Conservation (phyloP, 2,113 vertebrate genomes). For the Albula goreensis region DNA sequence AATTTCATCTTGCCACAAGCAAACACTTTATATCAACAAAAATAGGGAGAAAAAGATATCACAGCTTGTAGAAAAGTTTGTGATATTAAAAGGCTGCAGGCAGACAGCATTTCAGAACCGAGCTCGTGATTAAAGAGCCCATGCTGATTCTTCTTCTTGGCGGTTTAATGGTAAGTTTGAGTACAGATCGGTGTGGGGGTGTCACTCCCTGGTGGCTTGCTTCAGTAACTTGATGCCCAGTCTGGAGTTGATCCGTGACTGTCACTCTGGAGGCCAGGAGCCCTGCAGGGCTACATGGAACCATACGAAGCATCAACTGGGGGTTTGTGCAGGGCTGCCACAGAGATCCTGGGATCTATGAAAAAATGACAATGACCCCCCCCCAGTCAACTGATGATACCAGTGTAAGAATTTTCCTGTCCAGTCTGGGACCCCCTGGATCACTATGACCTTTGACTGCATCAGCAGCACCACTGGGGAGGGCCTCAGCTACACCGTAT, state of each 20-base stretch:
- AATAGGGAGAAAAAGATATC: background rate
- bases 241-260: background rate
- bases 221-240: background rate
- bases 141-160: background rate
- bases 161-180: background rate
- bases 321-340: too few species aligned
- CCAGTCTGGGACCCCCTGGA: too few species aligned
- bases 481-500: background rate
- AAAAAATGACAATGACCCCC: too few species aligned
- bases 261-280: too few species aligned
- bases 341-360: too few species aligned
- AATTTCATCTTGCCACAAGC: conserved; percentile 4
- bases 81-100: conserved; percentile 17
- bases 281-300: background rate
- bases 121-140: conserved; percentile 20
- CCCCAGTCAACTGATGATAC: too few species aligned
- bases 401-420: too few species aligned
- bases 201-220: background rate
- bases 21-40: conserved; percentile 18
- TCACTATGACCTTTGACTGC: too few species aligned
- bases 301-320: background rate
- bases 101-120: conserved; percentile 13
- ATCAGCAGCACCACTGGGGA: background rate
- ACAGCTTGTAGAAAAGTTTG: conserved; percentile 14
- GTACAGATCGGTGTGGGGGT: background rate